phyloP scores from a whole-genome alignment of 2,113 vertebrate species.

The Aythya baeri region DNA sequence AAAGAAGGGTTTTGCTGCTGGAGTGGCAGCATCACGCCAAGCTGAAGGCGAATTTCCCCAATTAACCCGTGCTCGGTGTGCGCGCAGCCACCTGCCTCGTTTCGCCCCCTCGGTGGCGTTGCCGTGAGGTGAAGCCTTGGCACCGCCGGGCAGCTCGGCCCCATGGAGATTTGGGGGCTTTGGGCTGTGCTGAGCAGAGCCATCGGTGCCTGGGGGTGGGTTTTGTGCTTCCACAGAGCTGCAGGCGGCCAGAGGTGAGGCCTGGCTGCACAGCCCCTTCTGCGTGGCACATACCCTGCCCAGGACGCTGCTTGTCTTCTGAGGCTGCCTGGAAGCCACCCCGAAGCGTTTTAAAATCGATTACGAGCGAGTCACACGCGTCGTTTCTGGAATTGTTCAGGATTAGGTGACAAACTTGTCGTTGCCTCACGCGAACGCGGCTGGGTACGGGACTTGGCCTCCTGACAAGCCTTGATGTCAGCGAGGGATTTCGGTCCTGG shows the following conservation, averaged over 20 bases:
- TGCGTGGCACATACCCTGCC: background rate
- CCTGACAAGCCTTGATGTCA: background rate
- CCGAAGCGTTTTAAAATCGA: constrained; percentile 21
- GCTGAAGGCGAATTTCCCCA: background rate
- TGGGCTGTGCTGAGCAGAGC: background rate
- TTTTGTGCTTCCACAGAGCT: background rate
- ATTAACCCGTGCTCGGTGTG: background rate
- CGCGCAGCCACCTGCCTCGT: background rate
- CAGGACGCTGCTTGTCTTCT: background rate
- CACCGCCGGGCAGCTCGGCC: background rate
- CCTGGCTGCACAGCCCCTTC: background rate
- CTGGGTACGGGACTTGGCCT: background rate
- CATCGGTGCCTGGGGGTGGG: background rate
- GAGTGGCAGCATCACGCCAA: background rate
- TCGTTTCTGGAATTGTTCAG: constrained; percentile 29
- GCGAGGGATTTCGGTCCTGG: background rate
- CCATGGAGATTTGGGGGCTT: background rate
- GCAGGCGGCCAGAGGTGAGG: background rate
- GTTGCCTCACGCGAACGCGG: background rate
- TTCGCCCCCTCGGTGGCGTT: background rate
- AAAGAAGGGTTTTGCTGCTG: background rate
- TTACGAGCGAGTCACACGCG: background rate
- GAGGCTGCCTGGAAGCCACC: background rate
- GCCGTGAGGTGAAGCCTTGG: background rate
- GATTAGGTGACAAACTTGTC: constrained; percentile 7